phyloP scores from a whole-genome alignment of 2,888 invertebrate species.

The Microplitis manilae region DNA sequence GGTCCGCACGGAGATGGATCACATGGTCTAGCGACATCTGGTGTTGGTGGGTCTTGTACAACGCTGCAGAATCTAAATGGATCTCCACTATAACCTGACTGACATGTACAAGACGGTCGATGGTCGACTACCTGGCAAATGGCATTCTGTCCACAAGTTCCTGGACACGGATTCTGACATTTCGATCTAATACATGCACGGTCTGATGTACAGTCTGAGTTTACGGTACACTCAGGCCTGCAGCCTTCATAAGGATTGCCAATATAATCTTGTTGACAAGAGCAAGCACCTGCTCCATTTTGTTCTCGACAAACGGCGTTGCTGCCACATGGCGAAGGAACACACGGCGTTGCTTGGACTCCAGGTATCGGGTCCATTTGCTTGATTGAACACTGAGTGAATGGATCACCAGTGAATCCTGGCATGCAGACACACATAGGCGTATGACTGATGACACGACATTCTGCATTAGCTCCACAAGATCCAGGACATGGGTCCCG shows the following conservation, averaged over 20 bases:
- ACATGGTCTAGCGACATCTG: constrained; percentile 54
- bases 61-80: constrained; percentile 74
- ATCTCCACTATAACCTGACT: constrained; percentile 78
- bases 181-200: constrained; percentile 79
- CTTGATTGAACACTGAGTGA: constrained; percentile 68
- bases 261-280: constrained; percentile 75
- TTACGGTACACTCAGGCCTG: constrained; percentile 79
- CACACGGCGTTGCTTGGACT: constrained; percentile 75
- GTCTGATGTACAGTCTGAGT: constrained; percentile 79
- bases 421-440: constrained; percentile 80
- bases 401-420: constrained; percentile 77
- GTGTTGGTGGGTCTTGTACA: constrained; percentile 49
- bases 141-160: constrained; percentile 82
- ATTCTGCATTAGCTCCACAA: constrained; percentile 82
- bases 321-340: constrained; percentile 86
- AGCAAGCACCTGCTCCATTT: constrained; percentile 72
- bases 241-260: constrained; percentile 80
- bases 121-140: constrained; percentile 79
- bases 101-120: constrained; percentile 77
- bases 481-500: constrained; percentile 85
- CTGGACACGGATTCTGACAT: constrained; percentile 82
- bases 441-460: constrained; percentile 83
- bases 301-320: constrained; percentile 84
- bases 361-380: constrained; percentile 52
- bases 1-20: constrained; percentile 71